Percentiles rank a stretch among this genome's conserved stretches.
These are phyloP conservation scores for Toxostoma redivivum DNA, from an alignment of 2,113 vertebrate genomes.

Conservation along the genomic window DNA sequence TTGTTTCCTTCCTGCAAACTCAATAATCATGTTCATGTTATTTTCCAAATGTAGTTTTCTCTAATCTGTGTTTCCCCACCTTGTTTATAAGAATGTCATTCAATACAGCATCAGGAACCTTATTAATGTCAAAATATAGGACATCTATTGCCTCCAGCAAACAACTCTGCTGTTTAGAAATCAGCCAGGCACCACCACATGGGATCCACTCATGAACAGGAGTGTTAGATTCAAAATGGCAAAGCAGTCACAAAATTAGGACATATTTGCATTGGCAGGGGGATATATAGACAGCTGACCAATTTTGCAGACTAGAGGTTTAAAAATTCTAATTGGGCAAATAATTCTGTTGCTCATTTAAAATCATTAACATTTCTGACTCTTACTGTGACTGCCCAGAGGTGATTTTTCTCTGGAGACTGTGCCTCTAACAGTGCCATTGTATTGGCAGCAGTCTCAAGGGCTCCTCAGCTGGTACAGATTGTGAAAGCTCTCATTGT, in stretches of 20 bases:
- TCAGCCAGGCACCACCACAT: background rate
- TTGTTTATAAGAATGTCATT: background rate
- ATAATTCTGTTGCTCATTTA: background rate
- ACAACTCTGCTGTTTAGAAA: background rate
- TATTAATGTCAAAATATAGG: conserved; percentile 25
- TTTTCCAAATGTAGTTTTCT: background rate
- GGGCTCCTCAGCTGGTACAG: background rate
- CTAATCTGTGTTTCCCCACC: background rate
- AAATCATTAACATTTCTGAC: background rate
- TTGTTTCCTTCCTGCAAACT: background rate
- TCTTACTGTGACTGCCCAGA: background rate
- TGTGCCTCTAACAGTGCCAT: background rate
- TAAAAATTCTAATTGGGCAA: background rate
- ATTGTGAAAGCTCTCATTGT: background rate
- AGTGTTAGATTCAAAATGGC: background rate
- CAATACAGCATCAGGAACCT: background rate
- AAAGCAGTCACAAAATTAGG: background rate
- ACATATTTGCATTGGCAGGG: background rate
- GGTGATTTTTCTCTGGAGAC: background rate
- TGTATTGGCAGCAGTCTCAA: background rate
- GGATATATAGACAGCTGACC: background rate
- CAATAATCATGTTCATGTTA: background rate
- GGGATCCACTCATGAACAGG: background rate
- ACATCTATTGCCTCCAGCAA: conserved; percentile 16
- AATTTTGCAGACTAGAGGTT: background rate